Evolutionary conservation across 2,888 invertebrate species (phyloP).

Genomic region (Pinctada fucata): DNA sequence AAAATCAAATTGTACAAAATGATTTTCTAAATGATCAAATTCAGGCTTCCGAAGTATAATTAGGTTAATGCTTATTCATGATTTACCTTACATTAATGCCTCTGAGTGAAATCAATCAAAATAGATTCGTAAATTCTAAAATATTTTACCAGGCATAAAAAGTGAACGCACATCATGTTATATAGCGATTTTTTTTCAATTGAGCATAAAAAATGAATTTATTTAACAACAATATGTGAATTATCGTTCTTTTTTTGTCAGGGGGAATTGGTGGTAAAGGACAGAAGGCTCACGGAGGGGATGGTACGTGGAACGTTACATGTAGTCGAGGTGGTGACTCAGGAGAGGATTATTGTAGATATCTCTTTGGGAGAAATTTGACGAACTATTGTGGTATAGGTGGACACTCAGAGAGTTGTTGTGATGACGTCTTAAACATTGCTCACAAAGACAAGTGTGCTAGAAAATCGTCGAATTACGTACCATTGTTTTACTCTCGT

Average conservation of each 20-base stretch:
- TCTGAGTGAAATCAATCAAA: too few relatives aligned
- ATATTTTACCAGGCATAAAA: too few relatives aligned
- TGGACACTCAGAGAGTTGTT: neutral
- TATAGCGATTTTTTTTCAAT: too few relatives aligned
- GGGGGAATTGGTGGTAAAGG: neutral
- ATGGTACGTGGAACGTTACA: neutral
- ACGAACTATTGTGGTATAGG: neutral
- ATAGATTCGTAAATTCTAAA: too few relatives aligned
- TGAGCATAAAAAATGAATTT: neutral
- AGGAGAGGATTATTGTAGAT: neutral
- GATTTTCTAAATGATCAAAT: too few relatives aligned
- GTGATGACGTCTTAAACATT: neutral
- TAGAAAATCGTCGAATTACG: neutral
- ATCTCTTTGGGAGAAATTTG: neutral
- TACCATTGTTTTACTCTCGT: neutral
- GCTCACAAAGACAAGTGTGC: neutral
- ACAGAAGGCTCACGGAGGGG: neutral
- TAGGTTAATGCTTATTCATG: too few relatives aligned
- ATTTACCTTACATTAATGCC: too few relatives aligned
- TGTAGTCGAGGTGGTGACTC: neutral
- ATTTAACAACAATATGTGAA: neutral
- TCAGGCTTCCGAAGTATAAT: too few relatives aligned
- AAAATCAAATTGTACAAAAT: too few relatives aligned
- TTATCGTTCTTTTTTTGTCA: neutral
- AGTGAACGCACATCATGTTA: too few relatives aligned